Conservation (phyloP, 2,113 vertebrate species). For the Misgurnus mizolepis region DNA sequence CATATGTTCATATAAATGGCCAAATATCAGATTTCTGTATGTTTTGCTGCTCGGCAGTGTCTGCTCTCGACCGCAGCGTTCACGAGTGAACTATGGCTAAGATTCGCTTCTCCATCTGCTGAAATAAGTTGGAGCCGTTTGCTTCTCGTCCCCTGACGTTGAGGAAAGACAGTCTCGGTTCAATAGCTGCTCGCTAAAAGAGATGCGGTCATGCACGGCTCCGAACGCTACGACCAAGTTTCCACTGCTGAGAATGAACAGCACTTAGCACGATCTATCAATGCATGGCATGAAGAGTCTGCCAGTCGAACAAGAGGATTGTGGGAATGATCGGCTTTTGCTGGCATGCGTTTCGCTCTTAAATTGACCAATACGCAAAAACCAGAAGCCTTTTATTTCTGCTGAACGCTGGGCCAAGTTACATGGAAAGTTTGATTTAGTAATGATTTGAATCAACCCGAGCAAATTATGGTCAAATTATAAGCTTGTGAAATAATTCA, state of each 20-base stretch:
- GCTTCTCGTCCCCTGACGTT: slow-evolving; percentile 60
- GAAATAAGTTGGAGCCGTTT: slow-evolving; percentile 54
- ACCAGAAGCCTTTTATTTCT: slow-evolving; percentile 47
- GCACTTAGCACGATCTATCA: slow-evolving; percentile 44
- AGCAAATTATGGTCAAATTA: slow-evolving; percentile 54
- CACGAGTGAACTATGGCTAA: slow-evolving; percentile 65
- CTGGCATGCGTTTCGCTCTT: slow-evolving; percentile 37
- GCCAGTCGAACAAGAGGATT: slow-evolving; percentile 46
- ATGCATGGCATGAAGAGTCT: slow-evolving; percentile 36
- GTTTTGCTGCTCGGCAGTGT: slow-evolving; percentile 62
- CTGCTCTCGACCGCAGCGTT: slow-evolving; percentile 62
- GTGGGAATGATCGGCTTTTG: slow-evolving; percentile 36
- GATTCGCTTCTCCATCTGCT: slow-evolving; percentile 60
- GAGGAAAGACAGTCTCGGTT: slow-evolving; percentile 65
- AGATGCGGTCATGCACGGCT: slow-evolving; percentile 57
- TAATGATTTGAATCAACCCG: slow-evolving; percentile 55
- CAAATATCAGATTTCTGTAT: slow-evolving; percentile 58
- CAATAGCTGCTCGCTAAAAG: slow-evolving; percentile 62
- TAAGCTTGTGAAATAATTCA: slow-evolving; percentile 52
- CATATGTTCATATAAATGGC: too few relatives aligned
- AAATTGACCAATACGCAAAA: slow-evolving; percentile 48
- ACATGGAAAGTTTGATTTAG: slow-evolving; percentile 59
- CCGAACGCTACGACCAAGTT: slow-evolving; percentile 40
- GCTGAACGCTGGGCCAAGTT: slow-evolving; percentile 44
- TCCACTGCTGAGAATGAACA: slow-evolving; percentile 44